Evolutionary conservation across 2,797 vertebrate genomes (phyloP).

Genomic region (Tiaroga cobitis): DNA sequence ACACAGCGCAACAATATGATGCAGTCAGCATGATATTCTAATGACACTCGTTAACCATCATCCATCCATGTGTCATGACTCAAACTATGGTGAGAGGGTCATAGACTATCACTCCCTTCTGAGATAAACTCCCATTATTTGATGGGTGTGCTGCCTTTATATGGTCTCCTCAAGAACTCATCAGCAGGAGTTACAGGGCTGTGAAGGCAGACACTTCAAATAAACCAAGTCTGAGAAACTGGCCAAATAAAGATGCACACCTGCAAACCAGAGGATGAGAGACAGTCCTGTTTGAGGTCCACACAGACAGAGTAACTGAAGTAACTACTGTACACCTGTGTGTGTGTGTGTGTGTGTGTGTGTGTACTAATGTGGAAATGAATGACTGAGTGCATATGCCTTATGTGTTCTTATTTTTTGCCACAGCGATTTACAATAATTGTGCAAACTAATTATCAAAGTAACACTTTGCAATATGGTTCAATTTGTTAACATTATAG

Average conservation of each 20-base stretch:
- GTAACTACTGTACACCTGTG: neutral
- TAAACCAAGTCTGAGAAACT: constrained; percentile 35
- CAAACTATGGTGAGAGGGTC: constrained; percentile 1
- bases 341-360: neutral
- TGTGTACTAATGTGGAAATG: neutral
- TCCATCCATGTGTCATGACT: constrained; percentile 9
- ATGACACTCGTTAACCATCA: constrained; percentile 6
- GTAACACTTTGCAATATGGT: too few relatives aligned
- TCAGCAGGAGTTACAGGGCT: constrained; percentile 43
- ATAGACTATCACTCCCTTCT: constrained; percentile 17
- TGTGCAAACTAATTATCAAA: too few relatives aligned
- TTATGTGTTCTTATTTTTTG: too few relatives aligned
- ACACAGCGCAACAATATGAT: neutral
- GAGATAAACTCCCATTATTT: constrained; percentile 32
- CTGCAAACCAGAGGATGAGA: constrained; percentile 13
- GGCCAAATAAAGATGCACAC: constrained; percentile 37
- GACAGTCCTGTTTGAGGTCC: neutral
- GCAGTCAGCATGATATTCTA: constrained; percentile 10
- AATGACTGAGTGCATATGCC: neutral
- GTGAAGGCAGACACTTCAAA: constrained; percentile 41
- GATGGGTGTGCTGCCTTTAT: constrained; percentile 24
- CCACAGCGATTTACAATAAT: too few relatives aligned
- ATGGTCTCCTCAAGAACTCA: constrained; percentile 43
- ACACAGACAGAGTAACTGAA: neutral
- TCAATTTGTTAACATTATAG: too few relatives aligned